Evolutionary conservation across 2,113 vertebrate genomes (phyloP), one percentile per base, ranked within the genome.

Genomic region (Eira barbara): DNA sequence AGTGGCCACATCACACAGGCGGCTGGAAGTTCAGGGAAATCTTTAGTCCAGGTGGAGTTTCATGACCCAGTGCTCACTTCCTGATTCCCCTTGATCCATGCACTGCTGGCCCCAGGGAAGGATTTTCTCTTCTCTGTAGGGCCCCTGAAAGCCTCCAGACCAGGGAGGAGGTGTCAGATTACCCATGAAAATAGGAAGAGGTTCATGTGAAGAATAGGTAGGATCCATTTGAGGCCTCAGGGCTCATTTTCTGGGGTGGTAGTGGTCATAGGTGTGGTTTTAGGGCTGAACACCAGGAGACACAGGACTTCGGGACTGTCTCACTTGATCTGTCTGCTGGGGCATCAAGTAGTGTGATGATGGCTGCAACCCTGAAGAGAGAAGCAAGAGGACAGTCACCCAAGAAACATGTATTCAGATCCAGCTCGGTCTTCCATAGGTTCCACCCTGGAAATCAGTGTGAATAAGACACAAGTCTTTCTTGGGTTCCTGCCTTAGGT

Each of bases 151-250:
- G n/a, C 21, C 42, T 57, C 20, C 1, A 11, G 8, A 17, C 3
- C 5, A 36, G 11, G 23, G 5, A 39, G 14, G 2, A 14, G n/a
- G 29, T 0, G 20, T 71, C 13, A 34, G 14, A 13, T n/a, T 12
- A 11, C 3, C 65, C 29, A 13, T 1, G 21, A 13, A 23, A 27
- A 10, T 74, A 27, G 21, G 4, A 74, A 42, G 11, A 74, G 11
- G 5, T 6, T 74, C 36, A 3, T 42, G 12, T 42, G 36, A 27
- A 6, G 5, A 39, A 36, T 12, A 73, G 20, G 36, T 6, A 27
- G 23, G 23, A 39, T 6, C 36, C 36, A 42, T 27, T 3, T 27
- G 21, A 42, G 5, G 71, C 6, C 4, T 52, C 52, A 52, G 15
- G 4, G 52, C 5, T 74, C 11, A 42, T 14, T 13, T 14, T 12